Evolutionary conservation across 2,113 vertebrate genomes (phyloP).

Genomic region (Crotalus tigris): DNA sequence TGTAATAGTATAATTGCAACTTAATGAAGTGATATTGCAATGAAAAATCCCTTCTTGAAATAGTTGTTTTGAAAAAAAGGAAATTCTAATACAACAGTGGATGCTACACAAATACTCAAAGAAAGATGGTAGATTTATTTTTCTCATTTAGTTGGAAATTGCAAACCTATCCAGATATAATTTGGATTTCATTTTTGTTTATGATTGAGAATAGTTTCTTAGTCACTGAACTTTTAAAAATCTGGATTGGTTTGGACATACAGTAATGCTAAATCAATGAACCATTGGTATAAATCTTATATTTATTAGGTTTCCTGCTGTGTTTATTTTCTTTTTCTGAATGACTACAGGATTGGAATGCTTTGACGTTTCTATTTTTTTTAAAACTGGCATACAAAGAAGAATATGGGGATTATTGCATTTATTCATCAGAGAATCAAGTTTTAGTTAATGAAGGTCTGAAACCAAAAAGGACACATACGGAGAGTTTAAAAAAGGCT

Average conservation of each 20-base stretch:
- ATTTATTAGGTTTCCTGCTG: not conserved
- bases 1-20: not conserved
- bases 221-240: not conserved
- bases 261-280: not conserved
- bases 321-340: not conserved
- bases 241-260: not conserved
- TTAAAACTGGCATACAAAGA: not conserved
- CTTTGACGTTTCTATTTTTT: not conserved
- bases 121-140: not conserved
- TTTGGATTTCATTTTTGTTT: not conserved
- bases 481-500: not conserved
- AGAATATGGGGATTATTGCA: not conserved
- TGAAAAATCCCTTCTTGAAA: not conserved
- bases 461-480: not conserved
- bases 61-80: not conserved
- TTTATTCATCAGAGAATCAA: not conserved
- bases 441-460: slow-evolving; percentile 4
- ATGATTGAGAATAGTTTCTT: fast-evolving
- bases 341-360: not conserved
- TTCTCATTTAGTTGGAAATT: not conserved
- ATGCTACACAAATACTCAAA: not conserved
- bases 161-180: not conserved
- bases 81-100: not conserved
- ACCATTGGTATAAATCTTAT: not conserved
- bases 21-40: not conserved